phyloP scores from a whole-genome alignment of 2,113 vertebrate genomes.

The Campylorhamphus procurvoides region DNA sequence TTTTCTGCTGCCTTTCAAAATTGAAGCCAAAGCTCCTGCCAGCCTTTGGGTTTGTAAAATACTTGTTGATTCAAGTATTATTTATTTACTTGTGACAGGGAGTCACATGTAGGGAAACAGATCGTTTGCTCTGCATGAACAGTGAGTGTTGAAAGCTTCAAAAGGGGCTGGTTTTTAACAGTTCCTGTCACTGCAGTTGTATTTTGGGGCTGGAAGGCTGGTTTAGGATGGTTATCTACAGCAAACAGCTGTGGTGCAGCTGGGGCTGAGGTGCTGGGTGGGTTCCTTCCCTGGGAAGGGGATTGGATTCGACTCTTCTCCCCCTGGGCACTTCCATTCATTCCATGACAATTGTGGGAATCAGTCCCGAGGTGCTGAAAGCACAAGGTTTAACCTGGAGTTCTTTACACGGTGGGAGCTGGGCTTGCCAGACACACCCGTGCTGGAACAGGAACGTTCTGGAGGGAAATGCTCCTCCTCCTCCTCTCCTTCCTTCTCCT shows the following conservation, averaged over 20 bases:
- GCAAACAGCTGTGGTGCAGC: not conserved
- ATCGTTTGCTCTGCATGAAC: not conserved
- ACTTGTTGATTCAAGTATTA: not conserved
- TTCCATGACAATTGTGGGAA: not conserved
- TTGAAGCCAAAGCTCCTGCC: not conserved
- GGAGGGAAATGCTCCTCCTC: not conserved
- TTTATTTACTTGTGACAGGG: not conserved
- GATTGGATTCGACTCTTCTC: not conserved
- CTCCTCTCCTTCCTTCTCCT: not conserved
- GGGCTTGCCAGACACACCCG: not conserved
- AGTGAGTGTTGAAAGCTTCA: not conserved
- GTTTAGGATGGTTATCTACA: not conserved
- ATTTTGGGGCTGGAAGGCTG: not conserved
- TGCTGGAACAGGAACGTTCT: not conserved
- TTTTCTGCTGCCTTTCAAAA: not conserved
- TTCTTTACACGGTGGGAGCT: not conserved
- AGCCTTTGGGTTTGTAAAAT: not conserved
- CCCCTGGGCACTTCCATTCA: not conserved
- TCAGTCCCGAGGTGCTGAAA: not conserved
- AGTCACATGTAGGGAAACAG: not conserved
- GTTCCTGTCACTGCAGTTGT: not conserved
- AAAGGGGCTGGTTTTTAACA: not conserved
- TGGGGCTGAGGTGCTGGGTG: not conserved
- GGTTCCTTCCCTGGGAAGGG: not conserved
- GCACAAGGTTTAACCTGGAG: not conserved